These are phyloP conservation scores for Telenomus remus DNA, from an alignment of 1,140 invertebrate genomes.

Conservation along the genomic window DNA sequence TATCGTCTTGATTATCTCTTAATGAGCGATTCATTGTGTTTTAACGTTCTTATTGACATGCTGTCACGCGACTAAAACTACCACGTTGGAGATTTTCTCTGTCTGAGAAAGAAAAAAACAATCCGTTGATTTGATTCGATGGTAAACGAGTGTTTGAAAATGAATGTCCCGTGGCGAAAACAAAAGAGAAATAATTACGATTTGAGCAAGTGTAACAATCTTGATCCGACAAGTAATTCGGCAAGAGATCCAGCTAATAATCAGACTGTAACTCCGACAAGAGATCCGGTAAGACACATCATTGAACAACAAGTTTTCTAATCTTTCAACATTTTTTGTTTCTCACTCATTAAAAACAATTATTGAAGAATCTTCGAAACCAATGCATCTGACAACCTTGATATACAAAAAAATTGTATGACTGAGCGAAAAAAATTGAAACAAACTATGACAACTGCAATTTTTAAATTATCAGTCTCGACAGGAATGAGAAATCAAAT, in stretches of 20 bases:
- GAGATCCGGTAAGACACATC: too few species aligned
- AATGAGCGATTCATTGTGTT: neutral
- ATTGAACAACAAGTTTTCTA: too few species aligned
- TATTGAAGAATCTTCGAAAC: too few species aligned
- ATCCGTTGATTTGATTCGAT: neutral
- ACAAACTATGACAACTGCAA: neutral
- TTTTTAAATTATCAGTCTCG: neutral
- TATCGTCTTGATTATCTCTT: conserved; percentile 28
- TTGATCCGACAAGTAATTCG: neutral
- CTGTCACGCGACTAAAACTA: neutral
- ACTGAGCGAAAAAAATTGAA: too few species aligned
- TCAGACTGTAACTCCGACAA: too few species aligned
- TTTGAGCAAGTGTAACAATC: neutral
- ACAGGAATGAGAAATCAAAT: too few species aligned
- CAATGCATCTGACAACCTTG: too few species aligned
- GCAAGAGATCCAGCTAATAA: too few species aligned
- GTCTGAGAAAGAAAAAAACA: neutral
- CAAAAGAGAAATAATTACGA: neutral
- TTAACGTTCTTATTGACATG: neutral
- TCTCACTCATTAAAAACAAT: too few species aligned
- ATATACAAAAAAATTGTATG: too few species aligned
- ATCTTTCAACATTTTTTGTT: too few species aligned
- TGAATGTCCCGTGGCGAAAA: neutral
- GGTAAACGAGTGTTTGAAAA: neutral
- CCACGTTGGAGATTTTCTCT: neutral